Evolutionary conservation across 2,113 vertebrate genomes (phyloP).

Genomic region (Misgurnus mizolepis): DNA sequence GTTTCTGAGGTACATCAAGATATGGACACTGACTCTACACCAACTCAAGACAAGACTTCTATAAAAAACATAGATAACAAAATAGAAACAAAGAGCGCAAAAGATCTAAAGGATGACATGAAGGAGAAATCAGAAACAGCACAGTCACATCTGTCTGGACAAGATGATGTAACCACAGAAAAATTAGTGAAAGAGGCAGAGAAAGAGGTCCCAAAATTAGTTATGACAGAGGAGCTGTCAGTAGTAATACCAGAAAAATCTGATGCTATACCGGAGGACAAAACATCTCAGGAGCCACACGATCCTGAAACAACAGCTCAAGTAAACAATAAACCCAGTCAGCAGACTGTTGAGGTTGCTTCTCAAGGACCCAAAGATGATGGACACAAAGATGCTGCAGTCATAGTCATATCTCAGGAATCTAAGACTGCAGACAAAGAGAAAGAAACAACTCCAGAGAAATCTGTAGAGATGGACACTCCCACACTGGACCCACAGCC

Average conservation of each 20-base stretch:
- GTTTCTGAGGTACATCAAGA: constrained; percentile 26
- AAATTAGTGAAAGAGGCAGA: not conserved
- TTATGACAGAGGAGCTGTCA: not conserved
- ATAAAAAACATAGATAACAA: constrained; percentile 10
- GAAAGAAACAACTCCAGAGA: constrained; percentile 10
- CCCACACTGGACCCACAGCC: constrained; percentile 14
- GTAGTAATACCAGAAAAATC: not conserved
- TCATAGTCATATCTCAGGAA: not conserved
- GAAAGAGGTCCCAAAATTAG: too few relatives aligned
- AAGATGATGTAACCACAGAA: not conserved
- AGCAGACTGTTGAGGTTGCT: not conserved
- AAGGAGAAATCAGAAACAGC: constrained; percentile 5
- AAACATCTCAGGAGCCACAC: not conserved
- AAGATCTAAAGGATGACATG: constrained; percentile 6
- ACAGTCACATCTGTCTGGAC: not conserved
- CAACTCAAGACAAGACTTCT: not conserved
- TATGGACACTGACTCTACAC: not conserved
- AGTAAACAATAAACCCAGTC: not conserved
- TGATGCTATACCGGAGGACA: constrained; percentile 14
- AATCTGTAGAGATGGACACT: constrained; percentile 2
- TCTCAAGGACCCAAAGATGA: constrained; percentile 22
- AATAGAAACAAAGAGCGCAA: not conserved
- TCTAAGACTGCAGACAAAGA: constrained; percentile 13
- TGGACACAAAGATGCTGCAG: not conserved
- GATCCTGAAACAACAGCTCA: not conserved